Percentiles rank a stretch among this genome's conserved stretches.
These are phyloP conservation scores for Cephus spinipes DNA, from an alignment of 2,888 invertebrate species.

Conservation along the genomic window DNA sequence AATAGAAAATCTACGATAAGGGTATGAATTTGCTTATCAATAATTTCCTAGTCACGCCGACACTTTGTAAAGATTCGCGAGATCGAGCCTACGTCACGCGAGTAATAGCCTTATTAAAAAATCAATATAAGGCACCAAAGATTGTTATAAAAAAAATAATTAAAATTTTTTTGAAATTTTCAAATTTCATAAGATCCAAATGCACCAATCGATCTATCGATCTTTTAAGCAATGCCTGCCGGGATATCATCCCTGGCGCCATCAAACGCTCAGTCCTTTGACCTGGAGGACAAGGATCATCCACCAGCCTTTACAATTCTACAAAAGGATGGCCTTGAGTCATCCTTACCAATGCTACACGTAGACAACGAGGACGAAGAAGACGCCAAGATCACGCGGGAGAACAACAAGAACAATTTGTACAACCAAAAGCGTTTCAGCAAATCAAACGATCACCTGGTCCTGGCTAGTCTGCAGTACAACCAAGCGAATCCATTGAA, in stretches of 20 bases:
- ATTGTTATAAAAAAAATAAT: not conserved
- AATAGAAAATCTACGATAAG: not conserved
- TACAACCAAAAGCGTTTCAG: conserved; percentile 53
- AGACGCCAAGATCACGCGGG: not conserved
- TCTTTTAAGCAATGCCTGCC: conserved; percentile 50
- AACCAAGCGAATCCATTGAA: conserved; percentile 55
- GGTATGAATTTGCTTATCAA: not conserved
- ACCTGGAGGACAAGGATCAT: conserved; percentile 36
- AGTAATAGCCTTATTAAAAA: not conserved
- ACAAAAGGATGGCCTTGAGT: conserved; percentile 52
- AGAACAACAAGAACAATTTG: conserved; percentile 35
- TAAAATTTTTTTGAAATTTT: not conserved
- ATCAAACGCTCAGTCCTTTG: conserved; percentile 35
- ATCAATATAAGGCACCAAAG: not conserved
- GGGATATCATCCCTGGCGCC: conserved; percentile 55
- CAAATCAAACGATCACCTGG: conserved; percentile 57
- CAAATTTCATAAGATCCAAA: not conserved
- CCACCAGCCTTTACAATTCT: conserved; percentile 57
- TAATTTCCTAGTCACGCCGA: not conserved
- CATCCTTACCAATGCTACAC: conserved; percentile 54
- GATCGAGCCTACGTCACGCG: not conserved
- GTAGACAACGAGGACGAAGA: conserved; percentile 40
- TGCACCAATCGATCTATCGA: not conserved
- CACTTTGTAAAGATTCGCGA: not conserved
- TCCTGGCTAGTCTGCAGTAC: conserved; percentile 49